These are phyloP conservation scores for Tetanocera ferruginea DNA, from an alignment of 2,888 invertebrate genomes.

Conservation along the genomic window DNA sequence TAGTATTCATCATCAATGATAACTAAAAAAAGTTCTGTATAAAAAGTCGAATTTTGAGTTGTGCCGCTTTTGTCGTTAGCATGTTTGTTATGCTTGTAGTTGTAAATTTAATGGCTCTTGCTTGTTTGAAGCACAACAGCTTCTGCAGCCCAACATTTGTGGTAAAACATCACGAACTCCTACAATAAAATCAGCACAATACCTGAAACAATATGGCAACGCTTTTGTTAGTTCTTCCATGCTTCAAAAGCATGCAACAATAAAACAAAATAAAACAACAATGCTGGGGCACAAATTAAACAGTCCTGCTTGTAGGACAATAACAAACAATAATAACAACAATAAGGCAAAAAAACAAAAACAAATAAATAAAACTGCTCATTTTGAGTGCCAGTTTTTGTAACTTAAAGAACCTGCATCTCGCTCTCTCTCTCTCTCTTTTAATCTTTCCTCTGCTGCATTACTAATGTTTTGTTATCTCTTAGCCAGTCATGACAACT, in stretches of 20 bases:
- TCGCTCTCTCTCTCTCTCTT: too few species aligned
- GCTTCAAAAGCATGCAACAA: neutral
- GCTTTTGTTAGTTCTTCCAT: neutral
- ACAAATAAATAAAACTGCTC: neutral
- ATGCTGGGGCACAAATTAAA: too few species aligned
- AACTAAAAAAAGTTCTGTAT: neutral
- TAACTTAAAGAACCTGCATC: too few species aligned
- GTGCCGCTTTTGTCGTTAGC: neutral
- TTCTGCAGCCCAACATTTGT: neutral
- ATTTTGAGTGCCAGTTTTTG: too few species aligned
- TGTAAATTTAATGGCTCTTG: neutral
- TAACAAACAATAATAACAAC: neutral
- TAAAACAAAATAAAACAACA: too few species aligned
- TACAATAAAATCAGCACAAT: neutral
- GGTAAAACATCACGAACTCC: neutral
- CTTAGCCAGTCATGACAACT: too few species aligned
- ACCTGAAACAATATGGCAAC: neutral
- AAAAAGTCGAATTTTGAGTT: neutral
- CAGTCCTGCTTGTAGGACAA: neutral
- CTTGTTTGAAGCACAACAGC: neutral
- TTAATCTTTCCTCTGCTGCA: too few species aligned
- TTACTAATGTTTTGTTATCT: too few species aligned
- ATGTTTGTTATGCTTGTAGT: neutral
- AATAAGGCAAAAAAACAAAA: neutral
- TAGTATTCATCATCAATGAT: too few species aligned